These are phyloP conservation scores for Pseudorhombus dupliciocellatus DNA, from an alignment of 2,113 vertebrate genomes.

Conservation along the genomic window DNA sequence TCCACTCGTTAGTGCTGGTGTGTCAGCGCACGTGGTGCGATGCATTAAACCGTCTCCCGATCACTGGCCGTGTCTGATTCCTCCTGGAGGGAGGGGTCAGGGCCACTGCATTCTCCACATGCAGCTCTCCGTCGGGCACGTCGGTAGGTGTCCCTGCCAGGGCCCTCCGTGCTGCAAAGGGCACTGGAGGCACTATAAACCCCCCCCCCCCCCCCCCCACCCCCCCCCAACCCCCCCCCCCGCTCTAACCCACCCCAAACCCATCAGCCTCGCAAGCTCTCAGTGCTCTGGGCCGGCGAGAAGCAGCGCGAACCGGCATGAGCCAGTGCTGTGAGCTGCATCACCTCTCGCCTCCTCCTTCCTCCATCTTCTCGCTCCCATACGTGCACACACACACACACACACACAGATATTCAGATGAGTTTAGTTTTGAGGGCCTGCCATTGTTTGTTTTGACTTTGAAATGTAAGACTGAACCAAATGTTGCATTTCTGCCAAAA, in stretches of 20 bases:
- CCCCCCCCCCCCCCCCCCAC: not conserved
- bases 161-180: slow-evolving; percentile 50
- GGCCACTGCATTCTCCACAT: slow-evolving; percentile 15
- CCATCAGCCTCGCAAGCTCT: slow-evolving; percentile 38
- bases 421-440: slow-evolving; percentile 20
- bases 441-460: slow-evolving; percentile 30
- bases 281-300: slow-evolving; percentile 50
- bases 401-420: slow-evolving; percentile 2
- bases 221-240: slow-evolving; percentile 7
- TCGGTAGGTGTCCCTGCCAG: slow-evolving; percentile 26
- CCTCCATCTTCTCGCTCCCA: slow-evolving; percentile 58
- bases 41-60: slow-evolving; percentile 3
- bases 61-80: slow-evolving; percentile 25
- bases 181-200: slow-evolving; percentile 47
- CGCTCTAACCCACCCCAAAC: slow-evolving; percentile 14
- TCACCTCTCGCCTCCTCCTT: slow-evolving; percentile 36
- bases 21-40: slow-evolving; percentile 1
- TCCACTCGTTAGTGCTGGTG: not conserved
- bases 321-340: slow-evolving; percentile 72
- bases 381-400: slow-evolving; percentile 27
- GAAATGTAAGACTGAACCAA: not conserved
- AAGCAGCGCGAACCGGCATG: slow-evolving; percentile 81
- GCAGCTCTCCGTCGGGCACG: slow-evolving; percentile 31
- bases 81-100: not conserved
- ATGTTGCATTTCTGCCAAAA: not conserved